Evolutionary conservation across 2,888 invertebrate species (phyloP), one percentile per base, ranked within the genome.

Genomic region (Drosophila lutescens): DNA sequence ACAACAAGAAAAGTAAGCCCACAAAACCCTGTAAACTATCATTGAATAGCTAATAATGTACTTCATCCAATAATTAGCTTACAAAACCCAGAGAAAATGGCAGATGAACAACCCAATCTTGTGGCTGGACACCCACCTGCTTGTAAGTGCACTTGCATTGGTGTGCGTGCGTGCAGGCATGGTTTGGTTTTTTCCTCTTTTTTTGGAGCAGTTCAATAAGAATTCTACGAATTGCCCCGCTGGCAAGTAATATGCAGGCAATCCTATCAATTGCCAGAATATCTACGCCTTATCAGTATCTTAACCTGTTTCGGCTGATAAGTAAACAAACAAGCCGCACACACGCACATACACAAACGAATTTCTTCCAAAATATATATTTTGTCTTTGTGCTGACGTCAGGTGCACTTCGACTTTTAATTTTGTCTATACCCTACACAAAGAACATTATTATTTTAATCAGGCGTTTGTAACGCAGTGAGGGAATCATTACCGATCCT

Each of bases 51-150:
- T 51, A 6, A 40, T 51, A 15, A 4, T 41, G 1, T 12, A 2
- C 12, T 15, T 7, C 30, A 4, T 8, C 26, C 0, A 7, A 26
- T 51, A 13, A 60, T 32, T 56, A 86, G 77, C n/a, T 54, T 36
- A 38, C 15, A 15, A 32, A 55, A 44, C 20, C 36, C 26, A 38
- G 9, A 6, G 55, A 88, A 73, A 56, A 92, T 92, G 92, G 88
- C 95, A 80, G 94, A 94, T 80, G 94, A 95, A 86, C 94, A 93
- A 83, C 95, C 95, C 78, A 95, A 96, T 91, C 93, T 96, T 41
- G 96, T 97, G 91, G 97, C 95, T 76, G 97, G 97, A 63, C 98
- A 98, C 92, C 97, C 97, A 78, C 97, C 97, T 87, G 98, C 98
- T 94, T 96, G 98, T 98, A 93, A 93, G 91, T 81, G 65, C 63